Percentiles rank a stretch among this genome's conserved stretches.
Evolutionary conservation across 2,797 vertebrate genomes (phyloP).

Genomic region (Falco novaeseelandiae): DNA sequence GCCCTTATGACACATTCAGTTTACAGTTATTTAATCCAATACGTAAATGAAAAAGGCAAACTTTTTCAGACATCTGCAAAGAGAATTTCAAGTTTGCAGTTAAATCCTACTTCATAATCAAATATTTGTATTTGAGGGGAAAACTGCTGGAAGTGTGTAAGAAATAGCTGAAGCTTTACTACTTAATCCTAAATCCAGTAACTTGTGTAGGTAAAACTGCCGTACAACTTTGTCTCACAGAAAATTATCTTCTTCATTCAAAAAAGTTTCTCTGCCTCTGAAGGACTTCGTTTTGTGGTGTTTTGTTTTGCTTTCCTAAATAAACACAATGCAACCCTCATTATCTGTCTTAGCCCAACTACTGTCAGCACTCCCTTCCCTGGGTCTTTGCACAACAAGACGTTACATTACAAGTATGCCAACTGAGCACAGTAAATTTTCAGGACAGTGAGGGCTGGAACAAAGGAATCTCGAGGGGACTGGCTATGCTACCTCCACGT

Average conservation of each 20-base stretch:
- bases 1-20: not conserved
- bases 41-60: not conserved
- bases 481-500: not conserved
- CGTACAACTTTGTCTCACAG: not conserved
- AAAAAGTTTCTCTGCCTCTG: not conserved
- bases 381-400: not conserved
- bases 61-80: not conserved
- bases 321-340: not conserved
- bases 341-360: not conserved
- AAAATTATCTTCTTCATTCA: not conserved
- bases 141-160: not conserved
- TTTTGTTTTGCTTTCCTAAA: not conserved
- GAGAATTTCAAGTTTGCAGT: not conserved
- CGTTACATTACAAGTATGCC: fast-evolving
- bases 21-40: not conserved
- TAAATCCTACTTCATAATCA: not conserved
- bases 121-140: not conserved
- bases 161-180: not conserved
- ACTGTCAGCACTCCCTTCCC: not conserved
- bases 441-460: not conserved
- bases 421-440: not conserved
- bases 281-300: not conserved
- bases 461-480: not conserved
- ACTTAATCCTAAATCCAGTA: not conserved
- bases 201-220: not conserved